Base-by-base conservation (phyloP, 92 coral and sea anemone genomes). In the Heteractis magnifica region DNA sequence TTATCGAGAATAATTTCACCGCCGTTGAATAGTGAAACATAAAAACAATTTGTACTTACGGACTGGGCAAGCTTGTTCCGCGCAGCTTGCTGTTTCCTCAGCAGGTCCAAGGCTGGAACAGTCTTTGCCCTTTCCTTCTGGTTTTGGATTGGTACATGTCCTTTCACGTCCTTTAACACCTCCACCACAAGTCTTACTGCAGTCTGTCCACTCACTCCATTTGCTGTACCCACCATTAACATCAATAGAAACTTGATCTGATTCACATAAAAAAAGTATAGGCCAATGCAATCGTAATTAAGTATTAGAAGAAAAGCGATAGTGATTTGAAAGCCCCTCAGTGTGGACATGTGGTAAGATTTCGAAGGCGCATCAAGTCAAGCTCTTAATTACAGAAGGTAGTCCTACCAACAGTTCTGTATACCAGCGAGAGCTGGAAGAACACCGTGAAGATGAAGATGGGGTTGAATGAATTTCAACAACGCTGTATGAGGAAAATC, bases 151-250 rank as follows among this genome's bases (percentile, higher is more conserved):
- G 5, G 84, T 81, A n/a, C 84, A 81, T 16, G 84, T 60, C 21
- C 84, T 81, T 59, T 81, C 84, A 49, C 77, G 64, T 9, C 64
- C 84, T 26, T 81, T 81, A 0, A 68, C 51, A 7, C 84, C 84
- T 50, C 77, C 84, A 3, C 84, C 84, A 71, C 84, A 81, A 19
- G 84, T 68, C 74, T 81, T 81, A 19, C 77, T 81, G 65, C 84
- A 81, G 5, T 21, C 51, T 1, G 84, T 81, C 84, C 84, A 81
- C 20, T 70, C 77, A 44, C 68, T 51, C 84, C 84, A 81, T 21
- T 65, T 60, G 11, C 56, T 68, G 65, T 81, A 81, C 19, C 84
- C 84, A 70, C 84, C 84, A n/a, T 81, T 77, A 10, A 81, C 52
- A 26, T 70, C 86, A 13, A 64, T 12, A 0, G 86, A 81, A 5